These are phyloP conservation scores for Paracanthobrama guichenoti DNA, from an alignment of 2,113 vertebrate genomes.

Conservation along the genomic window DNA sequence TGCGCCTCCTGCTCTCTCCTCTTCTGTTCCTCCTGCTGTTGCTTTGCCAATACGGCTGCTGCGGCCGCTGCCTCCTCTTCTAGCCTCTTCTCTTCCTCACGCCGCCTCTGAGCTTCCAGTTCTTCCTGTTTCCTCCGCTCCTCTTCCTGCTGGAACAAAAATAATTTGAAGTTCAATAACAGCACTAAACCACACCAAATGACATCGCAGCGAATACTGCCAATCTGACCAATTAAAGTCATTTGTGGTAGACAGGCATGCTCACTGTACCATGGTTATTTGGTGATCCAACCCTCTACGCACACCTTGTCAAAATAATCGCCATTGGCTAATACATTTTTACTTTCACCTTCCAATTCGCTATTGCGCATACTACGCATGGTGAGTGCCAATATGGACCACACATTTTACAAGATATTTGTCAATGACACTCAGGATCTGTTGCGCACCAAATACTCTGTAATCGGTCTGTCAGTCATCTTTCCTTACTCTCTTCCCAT, in stretches of 20 bases:
- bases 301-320: too few relatives aligned
- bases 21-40: conserved; percentile 86
- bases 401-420: too few relatives aligned
- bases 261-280: neutral
- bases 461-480: too few relatives aligned
- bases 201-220: neutral
- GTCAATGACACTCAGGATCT: too few relatives aligned
- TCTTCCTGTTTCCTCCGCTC: conserved; percentile 90
- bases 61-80: conserved; percentile 86
- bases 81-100: conserved; percentile 76
- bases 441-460: too few relatives aligned
- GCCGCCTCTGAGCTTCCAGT: conserved; percentile 79
- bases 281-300: too few relatives aligned
- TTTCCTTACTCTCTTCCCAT: too few relatives aligned
- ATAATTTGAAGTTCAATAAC: neutral
- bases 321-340: too few relatives aligned
- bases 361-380: too few relatives aligned
- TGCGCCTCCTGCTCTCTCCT: conserved; percentile 86
- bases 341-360: too few relatives aligned
- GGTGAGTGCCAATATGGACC: too few relatives aligned
- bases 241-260: neutral
- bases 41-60: conserved; percentile 78
- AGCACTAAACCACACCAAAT: neutral
- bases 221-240: too few relatives aligned
- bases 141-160: conserved; percentile 79